A percentile compares a stretch with the other conserved stretches of the same genome.
Evolutionary conservation across 2,888 invertebrate genomes (phyloP).

Genomic region (Eristalinus sepulchralis): DNA sequence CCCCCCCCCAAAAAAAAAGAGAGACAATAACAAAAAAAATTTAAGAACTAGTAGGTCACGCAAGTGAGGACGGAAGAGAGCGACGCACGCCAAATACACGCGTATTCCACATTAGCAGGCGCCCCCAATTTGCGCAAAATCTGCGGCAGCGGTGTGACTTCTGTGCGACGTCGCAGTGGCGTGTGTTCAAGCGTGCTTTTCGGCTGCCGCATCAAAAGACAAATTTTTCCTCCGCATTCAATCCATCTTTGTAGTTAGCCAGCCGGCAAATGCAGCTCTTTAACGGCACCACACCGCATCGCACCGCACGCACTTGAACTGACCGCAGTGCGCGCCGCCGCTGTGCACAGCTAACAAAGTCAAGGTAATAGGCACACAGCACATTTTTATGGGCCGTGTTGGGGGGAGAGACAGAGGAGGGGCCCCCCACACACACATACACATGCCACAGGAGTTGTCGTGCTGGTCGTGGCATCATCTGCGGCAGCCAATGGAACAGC

Average conservation of each 20-base stretch:
- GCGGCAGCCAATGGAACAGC: neutral
- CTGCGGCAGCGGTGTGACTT: no score
- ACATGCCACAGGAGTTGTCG: neutral
- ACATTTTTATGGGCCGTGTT: neutral
- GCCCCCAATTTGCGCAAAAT: neutral
- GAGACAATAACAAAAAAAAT: neutral
- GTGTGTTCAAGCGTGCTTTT: no score
- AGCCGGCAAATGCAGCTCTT: neutral
- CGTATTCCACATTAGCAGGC: neutral
- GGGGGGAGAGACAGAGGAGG: neutral
- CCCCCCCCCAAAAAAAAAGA: no score
- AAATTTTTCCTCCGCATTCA: no score
- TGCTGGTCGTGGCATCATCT: neutral
- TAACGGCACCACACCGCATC: neutral
- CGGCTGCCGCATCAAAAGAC: no score
- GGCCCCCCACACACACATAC: neutral
- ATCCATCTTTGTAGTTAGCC: no score
- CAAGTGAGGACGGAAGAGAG: neutral
- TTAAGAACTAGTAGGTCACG: neutral
- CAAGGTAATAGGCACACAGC: constrained; percentile 25
- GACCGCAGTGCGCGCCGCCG: constrained; percentile 11
- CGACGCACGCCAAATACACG: neutral
- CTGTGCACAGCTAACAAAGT: constrained; percentile 43
- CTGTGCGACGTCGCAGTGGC: no score
- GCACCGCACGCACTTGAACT: constrained; percentile 56